A percentile compares a stretch with the other conserved stretches of the same genome.
Evolutionary conservation across 2,888 invertebrate genomes (phyloP).

Genomic region (Didymodactylos carnosus): DNA sequence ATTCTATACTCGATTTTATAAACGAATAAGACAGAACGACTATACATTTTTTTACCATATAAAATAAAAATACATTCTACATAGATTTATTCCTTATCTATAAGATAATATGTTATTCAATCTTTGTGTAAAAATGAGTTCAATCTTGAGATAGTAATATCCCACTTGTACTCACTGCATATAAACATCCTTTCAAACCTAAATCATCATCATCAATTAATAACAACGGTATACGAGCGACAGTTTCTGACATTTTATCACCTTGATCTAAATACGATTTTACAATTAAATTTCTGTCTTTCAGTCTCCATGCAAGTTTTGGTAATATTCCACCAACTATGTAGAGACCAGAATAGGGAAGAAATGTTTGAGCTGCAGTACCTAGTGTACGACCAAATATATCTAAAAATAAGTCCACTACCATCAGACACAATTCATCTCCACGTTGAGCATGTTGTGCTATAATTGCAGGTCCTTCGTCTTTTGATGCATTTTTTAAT

Average conservation of each 20-base stretch:
- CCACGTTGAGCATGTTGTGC: not conserved
- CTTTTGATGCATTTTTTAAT: not conserved
- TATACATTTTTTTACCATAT: too few relatives aligned
- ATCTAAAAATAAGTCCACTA: not conserved
- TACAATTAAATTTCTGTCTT: not conserved
- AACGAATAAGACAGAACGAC: too few relatives aligned
- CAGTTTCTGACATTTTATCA: not conserved
- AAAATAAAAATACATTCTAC: too few relatives aligned
- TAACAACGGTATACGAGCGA: not conserved
- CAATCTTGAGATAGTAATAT: too few relatives aligned
- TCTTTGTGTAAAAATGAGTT: too few relatives aligned
- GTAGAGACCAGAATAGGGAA: not conserved
- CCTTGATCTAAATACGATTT: not conserved
- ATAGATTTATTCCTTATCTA: too few relatives aligned
- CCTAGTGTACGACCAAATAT: not conserved
- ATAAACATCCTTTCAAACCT: not conserved
- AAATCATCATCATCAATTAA: not conserved
- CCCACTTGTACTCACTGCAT: too few relatives aligned
- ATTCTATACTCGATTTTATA: too few relatives aligned
- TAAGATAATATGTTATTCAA: too few relatives aligned
- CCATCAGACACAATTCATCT: not conserved
- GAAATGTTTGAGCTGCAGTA: not conserved
- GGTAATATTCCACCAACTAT: not conserved
- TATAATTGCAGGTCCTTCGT: not conserved
- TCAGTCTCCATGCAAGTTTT: not conserved